A percentile compares a stretch with the other conserved stretches of the same genome.
These are phyloP conservation scores for Drosophila rufa DNA, from an alignment of 1,140 invertebrate species.

Conservation along the genomic window DNA sequence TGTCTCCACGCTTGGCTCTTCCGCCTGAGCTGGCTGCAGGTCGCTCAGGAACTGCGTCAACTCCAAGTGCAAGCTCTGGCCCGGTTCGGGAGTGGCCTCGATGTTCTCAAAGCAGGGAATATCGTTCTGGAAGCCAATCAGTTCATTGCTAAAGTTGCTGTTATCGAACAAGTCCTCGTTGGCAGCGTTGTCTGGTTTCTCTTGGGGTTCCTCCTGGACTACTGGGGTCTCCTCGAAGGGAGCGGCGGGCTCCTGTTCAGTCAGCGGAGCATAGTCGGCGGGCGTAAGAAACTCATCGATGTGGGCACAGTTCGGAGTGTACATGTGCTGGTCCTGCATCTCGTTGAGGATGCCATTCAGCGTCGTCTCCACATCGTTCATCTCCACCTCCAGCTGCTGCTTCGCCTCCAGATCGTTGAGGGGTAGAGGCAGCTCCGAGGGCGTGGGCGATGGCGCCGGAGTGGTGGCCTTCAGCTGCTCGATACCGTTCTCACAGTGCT, in stretches of 20 bases:
- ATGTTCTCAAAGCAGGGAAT: constrained; percentile 83
- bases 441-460: not conserved
- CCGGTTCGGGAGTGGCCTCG: constrained; percentile 38
- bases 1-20: not conserved
- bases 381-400: constrained; percentile 69
- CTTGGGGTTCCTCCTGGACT: not conserved
- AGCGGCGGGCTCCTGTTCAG: constrained; percentile 39
- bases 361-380: constrained; percentile 79
- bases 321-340: constrained; percentile 82
- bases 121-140: constrained; percentile 82
- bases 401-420: constrained; percentile 60
- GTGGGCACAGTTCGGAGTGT: constrained; percentile 69
- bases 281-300: constrained; percentile 73
- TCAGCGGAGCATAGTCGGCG: constrained; percentile 71
- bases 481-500: constrained; percentile 59
- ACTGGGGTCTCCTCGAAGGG: constrained; percentile 18
- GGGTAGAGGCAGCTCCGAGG: constrained; percentile 19
- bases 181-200: not conserved
- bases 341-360: constrained; percentile 80
- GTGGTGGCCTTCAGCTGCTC: constrained; percentile 42
- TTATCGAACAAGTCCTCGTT: constrained; percentile 53
- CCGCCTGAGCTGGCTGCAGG: constrained; percentile 39
- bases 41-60: constrained; percentile 65
- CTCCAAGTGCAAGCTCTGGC: constrained; percentile 63
- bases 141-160: constrained; percentile 63